phyloP scores from a whole-genome alignment of 2,888 invertebrate genomes.

The Leptinotarsa juncta region DNA sequence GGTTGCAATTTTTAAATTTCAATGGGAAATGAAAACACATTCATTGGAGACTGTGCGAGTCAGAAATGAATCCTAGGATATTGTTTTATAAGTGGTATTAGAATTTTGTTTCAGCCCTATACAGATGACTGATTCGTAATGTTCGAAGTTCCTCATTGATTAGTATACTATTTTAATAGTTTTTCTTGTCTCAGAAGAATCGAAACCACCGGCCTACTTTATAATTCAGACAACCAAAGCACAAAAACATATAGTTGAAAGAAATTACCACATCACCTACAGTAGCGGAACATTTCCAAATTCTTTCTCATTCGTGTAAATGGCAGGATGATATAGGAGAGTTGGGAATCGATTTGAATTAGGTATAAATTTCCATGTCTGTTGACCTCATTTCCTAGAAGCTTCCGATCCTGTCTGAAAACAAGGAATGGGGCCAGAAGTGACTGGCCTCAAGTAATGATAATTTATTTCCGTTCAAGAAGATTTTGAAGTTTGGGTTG shows the following conservation, averaged over 20 bases:
- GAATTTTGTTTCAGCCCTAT: constrained; percentile 39
- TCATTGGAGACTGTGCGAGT: constrained; percentile 24
- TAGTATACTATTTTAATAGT: constrained; percentile 36
- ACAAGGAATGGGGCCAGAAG: constrained; percentile 47
- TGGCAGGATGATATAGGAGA: background rate
- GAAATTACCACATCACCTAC: constrained; percentile 44
- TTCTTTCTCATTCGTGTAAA: background rate
- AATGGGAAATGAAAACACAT: background rate
- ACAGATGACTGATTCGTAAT: constrained; percentile 53
- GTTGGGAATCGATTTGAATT: constrained; percentile 28
- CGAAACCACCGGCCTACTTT: constrained; percentile 44
- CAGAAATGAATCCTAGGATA: constrained; percentile 21
- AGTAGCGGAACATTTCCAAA: background rate
- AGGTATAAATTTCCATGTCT: constrained; percentile 35
- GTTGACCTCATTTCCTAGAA: constrained; percentile 35
- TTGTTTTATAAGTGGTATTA: constrained; percentile 16
- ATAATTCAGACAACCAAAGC: constrained; percentile 25
- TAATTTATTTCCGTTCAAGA: constrained; percentile 29
- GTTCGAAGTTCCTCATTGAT: constrained; percentile 53
- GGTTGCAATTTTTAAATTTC: background rate
- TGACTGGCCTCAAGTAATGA: constrained; percentile 47
- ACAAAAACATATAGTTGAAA: constrained; percentile 48
- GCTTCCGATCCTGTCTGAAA: constrained; percentile 45
- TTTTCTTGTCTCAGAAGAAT: constrained; percentile 31
- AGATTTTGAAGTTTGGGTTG: constrained; percentile 2